These are phyloP conservation scores for Cladorhizidae sp. DNA, from an alignment of 37 sponge, comb jelly and placozoan species.

Conservation along the genomic window DNA sequence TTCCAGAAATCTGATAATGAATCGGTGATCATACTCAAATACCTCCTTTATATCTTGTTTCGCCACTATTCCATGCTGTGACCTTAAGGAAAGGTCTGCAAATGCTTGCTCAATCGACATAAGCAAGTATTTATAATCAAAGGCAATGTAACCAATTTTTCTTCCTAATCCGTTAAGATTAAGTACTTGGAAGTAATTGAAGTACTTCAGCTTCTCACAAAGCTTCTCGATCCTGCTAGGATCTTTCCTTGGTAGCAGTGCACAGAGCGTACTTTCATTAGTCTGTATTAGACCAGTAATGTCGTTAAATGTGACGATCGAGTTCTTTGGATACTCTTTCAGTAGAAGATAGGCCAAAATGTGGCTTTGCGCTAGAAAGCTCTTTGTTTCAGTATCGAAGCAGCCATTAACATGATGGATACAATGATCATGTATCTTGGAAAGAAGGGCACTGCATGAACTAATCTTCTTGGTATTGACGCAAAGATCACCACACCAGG, in stretches of 20 bases:
- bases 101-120: background rate
- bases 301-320: background rate
- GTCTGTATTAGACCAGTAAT: background rate
- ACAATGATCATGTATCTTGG: background rate
- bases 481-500: conserved; percentile 2
- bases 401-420: background rate
- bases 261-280: background rate
- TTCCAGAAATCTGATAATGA: conserved; percentile 28
- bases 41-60: background rate
- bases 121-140: background rate
- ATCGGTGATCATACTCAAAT: background rate
- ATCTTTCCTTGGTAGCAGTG: background rate
- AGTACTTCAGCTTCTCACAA: background rate
- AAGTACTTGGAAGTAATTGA: conserved; percentile 8
- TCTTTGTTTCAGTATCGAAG: background rate
- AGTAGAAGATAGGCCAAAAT: conserved; percentile 7
- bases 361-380: conserved; percentile 1
- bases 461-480: background rate
- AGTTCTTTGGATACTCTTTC: background rate
- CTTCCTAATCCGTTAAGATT: background rate
- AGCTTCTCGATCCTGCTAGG: background rate
- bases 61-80: background rate
- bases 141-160: background rate
- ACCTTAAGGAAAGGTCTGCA: background rate
- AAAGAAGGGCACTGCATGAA: background rate